Evolutionary conservation across 2,797 vertebrate species (phyloP).

Genomic region (Moxostoma hubbsi): DNA sequence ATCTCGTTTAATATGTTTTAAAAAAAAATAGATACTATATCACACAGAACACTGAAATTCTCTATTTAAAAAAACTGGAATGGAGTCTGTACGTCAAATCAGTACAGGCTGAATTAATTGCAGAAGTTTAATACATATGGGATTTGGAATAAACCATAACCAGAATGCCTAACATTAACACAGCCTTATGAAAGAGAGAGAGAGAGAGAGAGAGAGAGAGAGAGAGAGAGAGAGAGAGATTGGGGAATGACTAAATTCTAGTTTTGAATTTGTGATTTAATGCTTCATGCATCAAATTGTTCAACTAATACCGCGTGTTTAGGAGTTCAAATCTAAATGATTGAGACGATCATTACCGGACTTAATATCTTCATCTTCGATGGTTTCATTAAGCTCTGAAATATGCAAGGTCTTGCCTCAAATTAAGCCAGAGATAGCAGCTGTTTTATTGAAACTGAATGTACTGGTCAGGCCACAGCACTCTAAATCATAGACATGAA

Average conservation of each 20-base stretch:
- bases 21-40: no score
- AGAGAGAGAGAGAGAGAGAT: no score
- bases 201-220: no score
- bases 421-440: slow-evolving; percentile 34
- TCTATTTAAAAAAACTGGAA: no score
- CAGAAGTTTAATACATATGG: no score
- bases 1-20: no score
- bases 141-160: no score
- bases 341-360: slow-evolving; percentile 24
- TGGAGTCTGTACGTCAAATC: no score
- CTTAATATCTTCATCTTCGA: slow-evolving; percentile 18
- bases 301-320: neutral
- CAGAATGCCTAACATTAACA: no score
- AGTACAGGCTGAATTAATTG: no score
- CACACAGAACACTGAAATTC: no score
- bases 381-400: slow-evolving; percentile 42
- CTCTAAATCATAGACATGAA: slow-evolving; percentile 58
- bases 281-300: slow-evolving; percentile 5
- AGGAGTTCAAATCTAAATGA: slow-evolving; percentile 1
- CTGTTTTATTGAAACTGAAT: slow-evolving; percentile 45
- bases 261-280: slow-evolving; percentile 19
- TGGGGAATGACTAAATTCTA: neutral
- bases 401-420: slow-evolving; percentile 16
- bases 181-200: no score
- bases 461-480: slow-evolving; percentile 25